A percentile compares a stretch with the other conserved stretches of the same genome.
phyloP scores from a whole-genome alignment of 2,797 vertebrate species.

The Lindbergichthys nudifrons region DNA sequence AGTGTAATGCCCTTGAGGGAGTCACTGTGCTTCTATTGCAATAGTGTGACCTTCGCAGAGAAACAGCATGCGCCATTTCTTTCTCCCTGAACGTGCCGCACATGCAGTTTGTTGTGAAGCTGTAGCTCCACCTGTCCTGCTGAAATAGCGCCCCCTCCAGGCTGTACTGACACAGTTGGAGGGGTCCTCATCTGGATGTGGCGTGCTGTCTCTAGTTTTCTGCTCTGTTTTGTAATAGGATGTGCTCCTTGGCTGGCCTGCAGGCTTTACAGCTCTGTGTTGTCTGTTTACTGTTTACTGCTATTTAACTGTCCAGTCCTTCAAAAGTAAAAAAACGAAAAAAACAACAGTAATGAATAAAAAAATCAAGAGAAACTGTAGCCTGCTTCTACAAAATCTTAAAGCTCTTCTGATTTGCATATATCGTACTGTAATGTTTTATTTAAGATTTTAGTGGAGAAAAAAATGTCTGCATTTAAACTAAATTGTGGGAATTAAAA shows the following conservation, averaged over 20 bases:
- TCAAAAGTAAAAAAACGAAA: conserved; percentile 38
- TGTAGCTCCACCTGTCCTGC: conserved; percentile 57
- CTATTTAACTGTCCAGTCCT: conserved; percentile 76
- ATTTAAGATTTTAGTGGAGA: conserved; percentile 82
- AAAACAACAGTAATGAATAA: conserved; percentile 27
- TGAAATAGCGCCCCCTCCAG: conserved; percentile 62
- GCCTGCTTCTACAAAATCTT: conserved; percentile 80
- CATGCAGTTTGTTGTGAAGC: conserved; percentile 52
- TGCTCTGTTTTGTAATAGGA: conserved; percentile 69
- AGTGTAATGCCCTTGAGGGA: conserved; percentile 59
- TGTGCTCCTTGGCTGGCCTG: conserved; percentile 78
- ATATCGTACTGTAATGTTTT: conserved; percentile 87
- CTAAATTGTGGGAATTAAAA: conserved; percentile 91
- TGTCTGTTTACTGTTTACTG: conserved; percentile 80
- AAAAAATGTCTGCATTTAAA: conserved; percentile 86
- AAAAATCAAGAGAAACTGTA: conserved; percentile 72
- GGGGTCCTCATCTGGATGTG: conserved; percentile 63
- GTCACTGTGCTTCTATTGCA: conserved; percentile 43
- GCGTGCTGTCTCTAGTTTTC: conserved; percentile 68
- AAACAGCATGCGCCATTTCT: conserved; percentile 65
- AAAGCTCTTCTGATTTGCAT: conserved; percentile 85
- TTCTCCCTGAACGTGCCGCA: conserved; percentile 73
- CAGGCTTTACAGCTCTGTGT: conserved; percentile 79
- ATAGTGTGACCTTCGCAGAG: conserved; percentile 25
- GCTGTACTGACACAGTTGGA: conserved; percentile 30